These are phyloP conservation scores for Drosophila triauraria DNA, from an alignment of 1,140 invertebrate species.

Conservation along the genomic window DNA sequence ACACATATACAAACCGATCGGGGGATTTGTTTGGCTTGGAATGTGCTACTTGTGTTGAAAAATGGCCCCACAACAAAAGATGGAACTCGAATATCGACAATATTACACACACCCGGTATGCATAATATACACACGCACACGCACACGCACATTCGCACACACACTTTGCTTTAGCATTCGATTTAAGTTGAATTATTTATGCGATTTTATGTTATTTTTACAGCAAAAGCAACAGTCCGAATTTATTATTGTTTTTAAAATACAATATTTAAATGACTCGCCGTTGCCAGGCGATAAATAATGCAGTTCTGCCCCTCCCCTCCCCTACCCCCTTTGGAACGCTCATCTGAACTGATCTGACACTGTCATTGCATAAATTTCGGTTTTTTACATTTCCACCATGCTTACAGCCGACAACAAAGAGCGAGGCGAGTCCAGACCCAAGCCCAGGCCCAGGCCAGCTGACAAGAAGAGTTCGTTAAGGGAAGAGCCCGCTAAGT, in stretches of 20 bases:
- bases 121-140: conserved; percentile 36
- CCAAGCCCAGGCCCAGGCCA: conserved; percentile 1
- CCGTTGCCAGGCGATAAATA: conserved; percentile 71
- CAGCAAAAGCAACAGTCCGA: conserved; percentile 34
- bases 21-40: conserved; percentile 55
- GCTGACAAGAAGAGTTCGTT: conserved; percentile 49
- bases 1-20: conserved; percentile 12
- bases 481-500: conserved; percentile 33
- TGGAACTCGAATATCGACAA: conserved; percentile 51
- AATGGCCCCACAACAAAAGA: conserved; percentile 70
- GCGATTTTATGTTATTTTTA: conserved; percentile 68
- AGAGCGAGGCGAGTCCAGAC: conserved; percentile 10
- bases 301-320: conserved; percentile 50
- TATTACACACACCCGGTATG: conserved; percentile 43
- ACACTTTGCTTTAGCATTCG: conserved; percentile 41
- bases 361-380: conserved; percentile 72
- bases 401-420: conserved; percentile 43
- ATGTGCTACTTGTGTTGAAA: conserved; percentile 82
- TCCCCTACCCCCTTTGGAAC: conserved; percentile 10
- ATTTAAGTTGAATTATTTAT: conserved; percentile 80
- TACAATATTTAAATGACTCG: conserved; percentile 78
- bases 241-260: conserved; percentile 66
- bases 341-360: conserved; percentile 38
- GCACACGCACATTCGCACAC: not conserved
- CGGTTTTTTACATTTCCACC: conserved; percentile 51